Conservation (phyloP, 2,113 vertebrate species). For the Petrocephalus microphthalmus region DNA sequence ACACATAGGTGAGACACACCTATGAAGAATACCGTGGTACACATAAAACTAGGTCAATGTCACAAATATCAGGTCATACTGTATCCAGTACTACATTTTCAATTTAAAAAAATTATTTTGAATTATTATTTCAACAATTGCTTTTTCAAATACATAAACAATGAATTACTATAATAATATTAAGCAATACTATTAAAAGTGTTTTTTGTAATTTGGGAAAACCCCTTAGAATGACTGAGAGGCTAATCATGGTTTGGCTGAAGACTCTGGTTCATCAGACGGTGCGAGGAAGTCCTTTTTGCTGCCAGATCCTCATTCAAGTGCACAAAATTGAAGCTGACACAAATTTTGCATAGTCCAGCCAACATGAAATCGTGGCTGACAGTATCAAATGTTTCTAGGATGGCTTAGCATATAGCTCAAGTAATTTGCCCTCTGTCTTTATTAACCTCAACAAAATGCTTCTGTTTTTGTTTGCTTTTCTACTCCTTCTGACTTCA, state of each 20-base stretch:
- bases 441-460: slow-evolving; percentile 27
- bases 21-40: not conserved
- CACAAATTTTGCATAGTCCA: slow-evolving; percentile 17
- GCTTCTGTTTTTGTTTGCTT: not conserved
- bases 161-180: not conserved
- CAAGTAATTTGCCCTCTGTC: slow-evolving; percentile 45
- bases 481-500: not conserved
- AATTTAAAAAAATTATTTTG: not conserved
- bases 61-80: not conserved
- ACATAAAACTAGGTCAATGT: not conserved
- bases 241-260: not conserved
- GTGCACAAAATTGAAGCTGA: slow-evolving; percentile 19
- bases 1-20: not conserved
- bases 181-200: not conserved
- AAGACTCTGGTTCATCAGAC: not conserved
- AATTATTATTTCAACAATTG: not conserved
- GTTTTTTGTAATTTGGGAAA: not conserved
- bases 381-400: slow-evolving; percentile 58
- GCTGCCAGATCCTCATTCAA: slow-evolving; percentile 8
- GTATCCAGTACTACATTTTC: not conserved
- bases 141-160: not conserved
- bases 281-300: slow-evolving; percentile 5
- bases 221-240: not conserved
- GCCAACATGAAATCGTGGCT: slow-evolving; percentile 47
- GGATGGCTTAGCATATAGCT: slow-evolving; percentile 41